Evolutionary conservation across 2,888 invertebrate species (phyloP).

Genomic region (Exocentrus adspersus): DNA sequence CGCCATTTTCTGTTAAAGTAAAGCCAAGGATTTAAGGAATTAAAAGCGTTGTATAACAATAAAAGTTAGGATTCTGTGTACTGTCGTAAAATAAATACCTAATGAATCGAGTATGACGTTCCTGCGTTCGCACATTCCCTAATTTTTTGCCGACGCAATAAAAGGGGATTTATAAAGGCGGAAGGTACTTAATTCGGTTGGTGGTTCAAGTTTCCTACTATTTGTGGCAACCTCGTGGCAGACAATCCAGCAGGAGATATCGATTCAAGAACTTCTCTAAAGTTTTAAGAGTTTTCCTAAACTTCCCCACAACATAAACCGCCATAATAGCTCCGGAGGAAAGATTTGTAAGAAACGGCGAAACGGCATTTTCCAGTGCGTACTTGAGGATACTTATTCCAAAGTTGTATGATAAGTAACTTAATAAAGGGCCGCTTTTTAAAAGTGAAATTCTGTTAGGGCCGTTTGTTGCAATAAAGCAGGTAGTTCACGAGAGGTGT

Average conservation of each 20-base stretch:
- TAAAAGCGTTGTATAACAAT: too few species aligned
- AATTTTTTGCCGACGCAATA: not conserved
- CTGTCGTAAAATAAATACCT: not conserved
- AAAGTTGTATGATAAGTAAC: too few species aligned
- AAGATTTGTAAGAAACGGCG: slow-evolving; percentile 46
- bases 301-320: slow-evolving; percentile 48
- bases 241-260: slow-evolving; percentile 37
- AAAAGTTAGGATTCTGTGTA: not conserved
- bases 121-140: not conserved
- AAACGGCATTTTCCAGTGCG: slow-evolving; percentile 19
- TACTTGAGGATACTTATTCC: too few species aligned
- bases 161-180: not conserved
- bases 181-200: not conserved
- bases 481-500: too few species aligned
- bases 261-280: slow-evolving; percentile 41
- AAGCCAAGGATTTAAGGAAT: too few species aligned
- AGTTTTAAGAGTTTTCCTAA: slow-evolving; percentile 34
- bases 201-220: slow-evolving; percentile 12
- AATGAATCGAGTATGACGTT: not conserved
- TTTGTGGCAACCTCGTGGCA: slow-evolving; percentile 27
- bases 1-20: too few species aligned
- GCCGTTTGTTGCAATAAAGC: too few species aligned
- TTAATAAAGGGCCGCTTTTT: too few species aligned
- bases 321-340: slow-evolving; percentile 39
- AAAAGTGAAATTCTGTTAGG: too few species aligned